Conservation (phyloP, 2,113 vertebrate genomes). For the Puntigrus tetrazona region DNA sequence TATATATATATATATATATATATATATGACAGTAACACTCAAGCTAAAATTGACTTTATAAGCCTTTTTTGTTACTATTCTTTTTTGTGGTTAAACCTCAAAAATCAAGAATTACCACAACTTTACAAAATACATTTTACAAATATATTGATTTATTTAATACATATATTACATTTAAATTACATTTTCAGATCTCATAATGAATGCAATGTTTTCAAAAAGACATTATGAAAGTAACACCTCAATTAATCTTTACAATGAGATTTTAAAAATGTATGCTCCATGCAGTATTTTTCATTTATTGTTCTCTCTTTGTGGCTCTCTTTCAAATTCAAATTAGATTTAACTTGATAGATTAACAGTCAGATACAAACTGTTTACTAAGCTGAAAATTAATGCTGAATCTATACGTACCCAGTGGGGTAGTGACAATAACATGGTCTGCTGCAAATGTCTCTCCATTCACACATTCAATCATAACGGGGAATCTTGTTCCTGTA, state of each 20-base stretch:
- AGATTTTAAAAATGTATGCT: too few species aligned
- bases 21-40: too few species aligned
- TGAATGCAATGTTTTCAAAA: neutral
- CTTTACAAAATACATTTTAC: too few species aligned
- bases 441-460: conserved; percentile 80
- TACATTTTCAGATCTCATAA: neutral
- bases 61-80: neutral
- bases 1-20: too few species aligned
- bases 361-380: neutral
- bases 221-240: too few species aligned
- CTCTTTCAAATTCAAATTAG: too few species aligned
- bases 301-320: too few species aligned
- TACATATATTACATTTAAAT: neutral
- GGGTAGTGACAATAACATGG: conserved; percentile 87
- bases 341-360: too few species aligned
- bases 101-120: too few species aligned
- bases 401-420: conserved; percentile 77
- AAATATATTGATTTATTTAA: too few species aligned
- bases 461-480: conserved; percentile 83
- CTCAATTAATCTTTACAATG: too few species aligned
- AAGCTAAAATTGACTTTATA: neutral
- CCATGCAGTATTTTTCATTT: too few species aligned
- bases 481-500: conserved; percentile 56
- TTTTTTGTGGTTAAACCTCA: neutral
- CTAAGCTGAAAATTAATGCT: neutral